Base-by-base conservation (phyloP, 1,140 invertebrate genomes). In the Neuroterus valhalla region DNA sequence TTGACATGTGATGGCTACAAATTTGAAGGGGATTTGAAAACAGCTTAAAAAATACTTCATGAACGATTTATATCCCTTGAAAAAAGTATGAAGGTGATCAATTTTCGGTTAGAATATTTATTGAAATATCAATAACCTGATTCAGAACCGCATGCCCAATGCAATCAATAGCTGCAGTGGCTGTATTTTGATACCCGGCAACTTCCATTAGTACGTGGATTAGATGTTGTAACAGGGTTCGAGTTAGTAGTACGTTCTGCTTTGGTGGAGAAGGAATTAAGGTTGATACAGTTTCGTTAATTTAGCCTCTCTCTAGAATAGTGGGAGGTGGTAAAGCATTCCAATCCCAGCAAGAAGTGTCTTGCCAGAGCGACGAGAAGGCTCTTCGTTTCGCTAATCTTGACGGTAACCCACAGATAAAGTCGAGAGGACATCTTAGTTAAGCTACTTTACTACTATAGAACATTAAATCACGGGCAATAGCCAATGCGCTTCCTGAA, bases 371-470 rank as follows among this genome's bases (percentile, higher is more conserved):
- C 55, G 55, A 62, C 14, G 55, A 31, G 12, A 38, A 62, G 55
- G 55, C 31, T 62, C 55, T 62, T 62, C 31, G 55, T 62, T 62
- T 62, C 55, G 55, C 21, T 62, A 62, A 62, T 62, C 55, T 62
- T 23, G 15, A 38, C 55, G 55, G 55, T 62, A 31, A 26, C 55
- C 55, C 55, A 62, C 55, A 38, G 55, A 62, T 62, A 62, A 62
- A 62, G 55, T 62, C 31, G 2, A 15, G 21, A 62, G 26, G 55
- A 38, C 55, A 31, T 62, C 55, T 38, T 23, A 62, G 55, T 62
- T 62, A 26, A 62, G 55, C 55, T 26, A 62, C 55, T 62, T 62
- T 14, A 62, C 23, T 62, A 62, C 55, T 62, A 31, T 14, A 6
- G 55, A 62, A 62, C 55, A 62, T 62, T 62, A 62, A 31, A 26